phyloP scores from a whole-genome alignment of 2,113 vertebrate genomes.

The Ramphastos sulfuratus region DNA sequence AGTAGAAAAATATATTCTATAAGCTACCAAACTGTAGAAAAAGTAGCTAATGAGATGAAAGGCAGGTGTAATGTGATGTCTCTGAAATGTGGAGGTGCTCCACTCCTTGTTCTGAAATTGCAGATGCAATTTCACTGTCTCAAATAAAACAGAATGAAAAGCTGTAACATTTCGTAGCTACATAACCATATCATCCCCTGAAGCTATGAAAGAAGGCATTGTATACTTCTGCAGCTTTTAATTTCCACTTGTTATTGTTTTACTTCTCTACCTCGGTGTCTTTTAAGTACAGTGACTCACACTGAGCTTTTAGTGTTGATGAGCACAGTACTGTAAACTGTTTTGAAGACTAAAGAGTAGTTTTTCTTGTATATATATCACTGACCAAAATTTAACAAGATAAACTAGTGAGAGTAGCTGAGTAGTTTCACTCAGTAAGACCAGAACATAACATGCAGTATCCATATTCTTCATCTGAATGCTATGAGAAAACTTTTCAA shows the following conservation, averaged over 20 bases:
- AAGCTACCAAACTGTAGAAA: not conserved
- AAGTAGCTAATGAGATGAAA: not conserved
- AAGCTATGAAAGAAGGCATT: slow-evolving; percentile 10
- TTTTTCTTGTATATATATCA: not conserved
- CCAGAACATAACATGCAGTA: not conserved
- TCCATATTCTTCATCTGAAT: not conserved
- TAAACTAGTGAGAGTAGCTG: not conserved
- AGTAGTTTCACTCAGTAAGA: not conserved
- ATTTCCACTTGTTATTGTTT: slow-evolving; percentile 37
- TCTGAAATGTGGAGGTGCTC: not conserved
- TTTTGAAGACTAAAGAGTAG: not conserved
- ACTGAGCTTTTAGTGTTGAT: not conserved
- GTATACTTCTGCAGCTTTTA: slow-evolving; percentile 2
- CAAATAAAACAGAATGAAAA: slow-evolving; percentile 22
- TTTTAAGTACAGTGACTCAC: slow-evolving; percentile 9
- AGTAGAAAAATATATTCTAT: not conserved
- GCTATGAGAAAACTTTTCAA: not conserved
- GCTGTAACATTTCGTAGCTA: slow-evolving; percentile 36
- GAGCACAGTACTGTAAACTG: not conserved
- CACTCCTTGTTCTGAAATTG: not conserved
- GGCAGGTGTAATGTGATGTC: not conserved
- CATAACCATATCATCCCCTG: not conserved
- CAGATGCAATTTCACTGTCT: slow-evolving; percentile 28
- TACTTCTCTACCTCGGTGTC: not conserved
- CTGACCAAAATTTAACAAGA: not conserved